Percentiles rank a stretch among this genome's conserved stretches.
Conservation (phyloP, 2,797 vertebrate species). For the Simalia tracyae region DNA sequence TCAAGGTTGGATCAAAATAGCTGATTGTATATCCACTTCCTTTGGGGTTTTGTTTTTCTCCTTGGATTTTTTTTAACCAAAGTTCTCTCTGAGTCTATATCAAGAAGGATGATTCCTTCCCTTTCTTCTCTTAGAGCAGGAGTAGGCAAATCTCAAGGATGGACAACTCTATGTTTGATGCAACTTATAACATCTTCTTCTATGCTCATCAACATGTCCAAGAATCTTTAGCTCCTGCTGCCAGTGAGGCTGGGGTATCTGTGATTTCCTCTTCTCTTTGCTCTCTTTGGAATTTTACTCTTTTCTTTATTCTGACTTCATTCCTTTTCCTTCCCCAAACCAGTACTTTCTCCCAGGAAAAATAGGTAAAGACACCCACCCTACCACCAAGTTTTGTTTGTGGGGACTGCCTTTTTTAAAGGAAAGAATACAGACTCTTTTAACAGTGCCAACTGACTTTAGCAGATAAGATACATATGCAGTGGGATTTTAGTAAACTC, state of each 20-base stretch:
- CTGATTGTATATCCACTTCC: too few relatives aligned
- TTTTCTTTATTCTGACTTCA: background rate
- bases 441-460: slow-evolving; percentile 34
- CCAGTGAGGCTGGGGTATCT: background rate
- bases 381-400: background rate
- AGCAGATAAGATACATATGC: slow-evolving; percentile 38
- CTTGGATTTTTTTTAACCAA: background rate
- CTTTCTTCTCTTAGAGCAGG: background rate
- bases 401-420: slow-evolving; percentile 31
- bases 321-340: background rate
- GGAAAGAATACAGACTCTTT: slow-evolving; percentile 30
- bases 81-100: background rate
- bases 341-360: slow-evolving; percentile 22
- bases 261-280: slow-evolving; percentile 1
- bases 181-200: background rate
- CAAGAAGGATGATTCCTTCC: background rate
- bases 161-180: too few relatives aligned
- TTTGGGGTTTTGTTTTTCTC: background rate
- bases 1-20: too few relatives aligned
- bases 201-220: too few relatives aligned
- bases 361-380: background rate
- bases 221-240: background rate
- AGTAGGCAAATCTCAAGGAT: too few relatives aligned
- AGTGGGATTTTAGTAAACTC: slow-evolving; percentile 19
- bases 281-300: slow-evolving; percentile 16